phyloP scores from a whole-genome alignment of 2,797 vertebrate species.

The Thalassophryne amazonica region DNA sequence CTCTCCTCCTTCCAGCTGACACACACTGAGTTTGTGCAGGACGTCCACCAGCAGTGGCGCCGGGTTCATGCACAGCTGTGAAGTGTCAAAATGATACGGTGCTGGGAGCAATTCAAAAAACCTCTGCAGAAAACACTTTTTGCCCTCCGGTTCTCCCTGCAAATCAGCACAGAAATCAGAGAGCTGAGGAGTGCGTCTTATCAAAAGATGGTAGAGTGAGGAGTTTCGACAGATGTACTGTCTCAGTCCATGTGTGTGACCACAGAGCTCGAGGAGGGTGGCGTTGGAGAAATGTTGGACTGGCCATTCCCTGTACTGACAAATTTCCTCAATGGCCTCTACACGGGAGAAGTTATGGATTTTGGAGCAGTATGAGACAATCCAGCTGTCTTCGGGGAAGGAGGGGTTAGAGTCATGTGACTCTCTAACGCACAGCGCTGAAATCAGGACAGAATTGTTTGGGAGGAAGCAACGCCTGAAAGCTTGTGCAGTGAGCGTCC shows the following conservation, averaged over 20 bases:
- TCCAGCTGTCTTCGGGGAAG: slow-evolving; percentile 75
- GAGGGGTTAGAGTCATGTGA: slow-evolving; percentile 49
- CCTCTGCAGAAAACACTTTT: slow-evolving; percentile 83
- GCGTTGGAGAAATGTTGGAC: slow-evolving; percentile 65
- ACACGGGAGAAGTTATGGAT: slow-evolving; percentile 54
- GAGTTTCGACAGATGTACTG: slow-evolving; percentile 81
- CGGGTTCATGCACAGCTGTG: slow-evolving; percentile 82
- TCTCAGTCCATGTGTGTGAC: slow-evolving; percentile 65
- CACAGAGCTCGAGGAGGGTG: slow-evolving; percentile 73
- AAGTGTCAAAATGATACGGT: slow-evolving; percentile 75
- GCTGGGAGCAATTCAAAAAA: slow-evolving; percentile 84
- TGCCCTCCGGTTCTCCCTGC: slow-evolving; percentile 55
- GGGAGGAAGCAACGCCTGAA: slow-evolving; percentile 87
- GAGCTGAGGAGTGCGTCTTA: slow-evolving; percentile 62
- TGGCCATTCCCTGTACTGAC: slow-evolving; percentile 75
- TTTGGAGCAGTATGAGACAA: slow-evolving; percentile 69
- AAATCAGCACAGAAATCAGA: slow-evolving; percentile 70
- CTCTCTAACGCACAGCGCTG: slow-evolving; percentile 70
- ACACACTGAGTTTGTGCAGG: slow-evolving; percentile 79
- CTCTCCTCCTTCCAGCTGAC: slow-evolving; percentile 77
- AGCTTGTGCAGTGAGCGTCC: slow-evolving; percentile 74
- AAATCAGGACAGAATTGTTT: slow-evolving; percentile 76
- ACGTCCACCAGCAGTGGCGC: slow-evolving; percentile 79
- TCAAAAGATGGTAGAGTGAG: slow-evolving; percentile 73
- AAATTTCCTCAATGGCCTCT: slow-evolving; percentile 48